Evolutionary conservation across 2,113 vertebrate species (phyloP), one percentile per base, ranked within the genome.

Genomic region (Saccopteryx bilineata): DNA sequence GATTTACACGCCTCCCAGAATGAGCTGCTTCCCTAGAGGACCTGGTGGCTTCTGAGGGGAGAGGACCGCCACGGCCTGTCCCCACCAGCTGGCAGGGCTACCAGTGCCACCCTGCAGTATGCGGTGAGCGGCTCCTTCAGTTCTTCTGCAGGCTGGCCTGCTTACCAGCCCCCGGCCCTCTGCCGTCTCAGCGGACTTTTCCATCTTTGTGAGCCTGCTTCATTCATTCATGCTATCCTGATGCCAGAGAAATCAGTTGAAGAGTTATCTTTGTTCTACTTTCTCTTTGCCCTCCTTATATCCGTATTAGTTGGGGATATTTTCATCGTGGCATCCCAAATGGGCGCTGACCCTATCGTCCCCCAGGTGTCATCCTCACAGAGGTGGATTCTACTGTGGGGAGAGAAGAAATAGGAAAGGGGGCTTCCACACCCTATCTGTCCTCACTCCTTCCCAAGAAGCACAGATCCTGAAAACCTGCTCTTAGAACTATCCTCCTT

Each of bases 321-420:
- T 72, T 66, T 89, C 10, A 0, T 56, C 26, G 0, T 26, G 9
- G 33, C 21, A 2, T 75, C 63, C 75, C 31, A 46, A 46, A 56
- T 11, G 54, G 50, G 10, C 13, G 48, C 74, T 46, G 33, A 24
- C 48, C 50, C 33, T 17, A 60, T 61, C 5, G 2, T 81, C 33
- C 9, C 28, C 3, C 2, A 2, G 54, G 31, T 50, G 56, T 63
- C 14, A 1, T 68, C n/a, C 21, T 83, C 1, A 0, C 17, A 60
- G n/a, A 31, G 39, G 54, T 12, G 17, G 56, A 46, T 68, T 87
- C 66, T 39, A 18, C 17, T 69, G 7, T 58, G 74, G 33, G 24
- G 28, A 23, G 56, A 79, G 14, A 28, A 4, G 0, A 68, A 69
- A 71, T 33, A 88, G 60, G 63, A 91, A 14, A 15, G 71, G 46